Evolutionary conservation across 2,797 vertebrate species (phyloP).

Genomic region (Bucorvus abyssinicus): DNA sequence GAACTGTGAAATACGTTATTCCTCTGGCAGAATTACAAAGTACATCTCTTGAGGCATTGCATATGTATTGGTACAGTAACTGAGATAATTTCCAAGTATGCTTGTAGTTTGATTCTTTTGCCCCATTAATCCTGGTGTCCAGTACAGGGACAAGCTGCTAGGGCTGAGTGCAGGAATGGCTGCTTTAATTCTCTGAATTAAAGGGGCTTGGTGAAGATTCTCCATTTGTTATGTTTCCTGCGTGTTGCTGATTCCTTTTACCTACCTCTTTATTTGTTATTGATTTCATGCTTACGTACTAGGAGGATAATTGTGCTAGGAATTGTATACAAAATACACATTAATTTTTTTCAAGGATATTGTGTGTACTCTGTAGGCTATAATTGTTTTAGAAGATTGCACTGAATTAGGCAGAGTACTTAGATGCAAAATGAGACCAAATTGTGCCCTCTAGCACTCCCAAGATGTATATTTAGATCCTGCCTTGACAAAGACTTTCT

Average conservation of each 20-base stretch:
- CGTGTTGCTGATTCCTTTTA: neutral
- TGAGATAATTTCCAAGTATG: neutral
- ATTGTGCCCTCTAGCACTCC: constrained; percentile 37
- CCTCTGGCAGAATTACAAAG: neutral
- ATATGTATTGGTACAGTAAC: neutral
- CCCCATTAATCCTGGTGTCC: neutral
- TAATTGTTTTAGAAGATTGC: constrained; percentile 58
- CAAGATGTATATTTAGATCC: constrained; percentile 19
- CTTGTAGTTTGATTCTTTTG: neutral
- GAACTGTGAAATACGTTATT: neutral
- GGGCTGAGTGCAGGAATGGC: neutral
- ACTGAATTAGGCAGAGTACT: constrained; percentile 21
- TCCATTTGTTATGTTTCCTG: neutral
- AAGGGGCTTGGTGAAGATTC: neutral
- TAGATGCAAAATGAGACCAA: constrained; percentile 1
- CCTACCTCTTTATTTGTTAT: neutral
- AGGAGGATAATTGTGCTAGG: neutral
- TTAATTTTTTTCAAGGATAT: constrained; percentile 30
- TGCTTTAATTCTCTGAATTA: neutral
- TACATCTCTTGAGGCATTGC: neutral
- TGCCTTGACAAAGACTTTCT: constrained; percentile 9
- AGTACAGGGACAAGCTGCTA: neutral
- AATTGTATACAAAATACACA: constrained; percentile 25
- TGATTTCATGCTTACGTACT: neutral
- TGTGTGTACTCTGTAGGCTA: constrained; percentile 1